A percentile compares a stretch with the other conserved stretches of the same genome.
Evolutionary conservation across 53 echinoderm and acorn worm species (phyloP).

Genomic region (Crossaster papposus): DNA sequence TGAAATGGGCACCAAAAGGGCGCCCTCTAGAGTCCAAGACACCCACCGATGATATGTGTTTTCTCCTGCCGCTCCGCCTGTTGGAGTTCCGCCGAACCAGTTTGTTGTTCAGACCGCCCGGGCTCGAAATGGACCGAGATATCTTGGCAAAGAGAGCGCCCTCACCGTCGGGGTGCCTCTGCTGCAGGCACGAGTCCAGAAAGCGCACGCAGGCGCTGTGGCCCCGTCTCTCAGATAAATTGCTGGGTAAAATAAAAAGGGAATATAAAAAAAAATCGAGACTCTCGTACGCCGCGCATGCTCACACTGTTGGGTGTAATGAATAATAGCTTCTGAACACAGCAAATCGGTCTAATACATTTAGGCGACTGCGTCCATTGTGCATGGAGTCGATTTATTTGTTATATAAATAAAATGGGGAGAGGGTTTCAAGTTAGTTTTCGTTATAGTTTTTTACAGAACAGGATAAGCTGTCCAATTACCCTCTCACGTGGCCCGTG

Average conservation of each 20-base stretch:
- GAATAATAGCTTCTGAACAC: too few relatives aligned
- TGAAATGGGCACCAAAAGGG: too few relatives aligned
- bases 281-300: background rate
- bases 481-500: too few relatives aligned
- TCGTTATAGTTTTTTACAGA: too few relatives aligned
- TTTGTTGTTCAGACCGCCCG: slow-evolving; percentile 50
- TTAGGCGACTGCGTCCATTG: too few relatives aligned
- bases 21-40: background rate
- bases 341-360: too few relatives aligned
- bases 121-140: slow-evolving; percentile 55
- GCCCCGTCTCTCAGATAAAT: slow-evolving; percentile 56
- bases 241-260: slow-evolving; percentile 12
- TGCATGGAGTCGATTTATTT: too few relatives aligned
- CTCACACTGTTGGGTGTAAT: too few relatives aligned
- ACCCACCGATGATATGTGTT: slow-evolving; percentile 57
- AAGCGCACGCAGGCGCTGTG: slow-evolving; percentile 56
- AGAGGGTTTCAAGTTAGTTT: too few relatives aligned
- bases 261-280: background rate
- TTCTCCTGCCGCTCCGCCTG: slow-evolving; percentile 44
- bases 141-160: slow-evolving; percentile 53
- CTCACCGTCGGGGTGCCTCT: slow-evolving; percentile 59
- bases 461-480: too few relatives aligned
- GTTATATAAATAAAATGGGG: too few relatives aligned
- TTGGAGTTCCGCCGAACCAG: slow-evolving; percentile 45
- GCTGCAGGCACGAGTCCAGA: slow-evolving; percentile 56